A percentile compares a stretch with the other conserved stretches of the same genome.
These are phyloP conservation scores for Adelosebastes latens DNA, from an alignment of 2,797 vertebrate genomes.

Conservation along the genomic window DNA sequence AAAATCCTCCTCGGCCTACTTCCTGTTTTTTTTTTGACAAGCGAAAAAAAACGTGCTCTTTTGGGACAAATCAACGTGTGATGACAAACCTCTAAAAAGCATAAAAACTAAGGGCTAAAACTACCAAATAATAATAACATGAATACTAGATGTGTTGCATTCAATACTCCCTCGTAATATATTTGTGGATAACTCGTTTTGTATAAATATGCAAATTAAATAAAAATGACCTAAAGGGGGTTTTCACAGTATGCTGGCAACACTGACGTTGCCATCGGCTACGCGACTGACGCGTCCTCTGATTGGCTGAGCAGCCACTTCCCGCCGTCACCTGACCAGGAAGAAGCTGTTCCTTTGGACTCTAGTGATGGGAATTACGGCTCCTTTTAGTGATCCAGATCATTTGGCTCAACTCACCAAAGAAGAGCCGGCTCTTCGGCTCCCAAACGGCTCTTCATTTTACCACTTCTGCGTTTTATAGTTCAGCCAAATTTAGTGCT, in stretches of 20 bases:
- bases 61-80: neutral
- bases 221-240: neutral
- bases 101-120: rapidly evolving
- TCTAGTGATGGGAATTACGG: too few species aligned
- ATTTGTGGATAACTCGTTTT: rapidly evolving
- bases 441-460: too few species aligned
- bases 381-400: too few species aligned
- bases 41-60: conserved; percentile 1
- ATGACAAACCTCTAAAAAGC: neutral
- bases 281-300: neutral
- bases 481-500: too few species aligned
- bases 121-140: rapidly evolving
- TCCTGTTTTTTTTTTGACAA: conserved; percentile 55
- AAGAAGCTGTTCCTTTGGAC: conserved; percentile 16
- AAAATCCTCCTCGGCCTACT: neutral
- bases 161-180: rapidly evolving
- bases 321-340: conserved; percentile 45
- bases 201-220: neutral
- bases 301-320: conserved; percentile 49
- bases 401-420: too few species aligned
- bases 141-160: rapidly evolving
- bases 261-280: neutral
- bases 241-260: conserved; percentile 40
- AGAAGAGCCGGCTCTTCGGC: too few species aligned
- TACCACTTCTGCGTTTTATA: too few species aligned